Evolutionary conservation across 2,888 invertebrate genomes (phyloP), one percentile per base, ranked within the genome.

Genomic region (Netelia melanura): DNA sequence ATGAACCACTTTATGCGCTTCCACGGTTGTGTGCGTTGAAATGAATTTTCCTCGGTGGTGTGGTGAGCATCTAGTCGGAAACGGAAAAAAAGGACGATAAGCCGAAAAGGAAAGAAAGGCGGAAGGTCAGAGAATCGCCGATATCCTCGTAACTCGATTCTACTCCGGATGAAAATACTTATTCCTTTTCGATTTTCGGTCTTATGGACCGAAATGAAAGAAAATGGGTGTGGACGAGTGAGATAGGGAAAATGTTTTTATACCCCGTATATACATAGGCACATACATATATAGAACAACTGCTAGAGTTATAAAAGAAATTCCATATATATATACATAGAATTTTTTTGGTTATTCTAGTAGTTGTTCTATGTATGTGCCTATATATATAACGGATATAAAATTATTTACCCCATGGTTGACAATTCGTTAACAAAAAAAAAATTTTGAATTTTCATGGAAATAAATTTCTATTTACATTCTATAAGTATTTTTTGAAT

Each of bases 1-100:
- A 72, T 58, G 72, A 74, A 65, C 65, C 38, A 62, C 77, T 58
- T 38, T 17, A 48, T 48, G 11, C 48, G 11, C 30, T 48, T 10
- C 10, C 11, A 14, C 48, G 0, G 48, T 10, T 48, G 11, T 14
- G 0, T 48, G 48, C 48, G 48, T 48, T 48, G 11, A 48, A 48
- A 48, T 48, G 48, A 48, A 14, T 48, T 48, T 48, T 48, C 11
- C 48, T 48, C 0, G 48, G 2, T 10, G 48, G 17, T 17, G 48
- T 48, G 48, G 48, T 14, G 48, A 48, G 10, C 48, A 48, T 48
- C 48, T 14, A 48, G 48, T 48, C 48, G 10, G 6, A 48, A 48
- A 14, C 14, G 48, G 11, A 48, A 48, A 48, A 48, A 30, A 30
- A 30, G 3, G 25, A 25, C 25, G 48, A 48, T 48, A 11, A 11